Evolutionary conservation across 2,888 invertebrate genomes (phyloP).

Genomic region (Hirtodrosophila trivittata): DNA sequence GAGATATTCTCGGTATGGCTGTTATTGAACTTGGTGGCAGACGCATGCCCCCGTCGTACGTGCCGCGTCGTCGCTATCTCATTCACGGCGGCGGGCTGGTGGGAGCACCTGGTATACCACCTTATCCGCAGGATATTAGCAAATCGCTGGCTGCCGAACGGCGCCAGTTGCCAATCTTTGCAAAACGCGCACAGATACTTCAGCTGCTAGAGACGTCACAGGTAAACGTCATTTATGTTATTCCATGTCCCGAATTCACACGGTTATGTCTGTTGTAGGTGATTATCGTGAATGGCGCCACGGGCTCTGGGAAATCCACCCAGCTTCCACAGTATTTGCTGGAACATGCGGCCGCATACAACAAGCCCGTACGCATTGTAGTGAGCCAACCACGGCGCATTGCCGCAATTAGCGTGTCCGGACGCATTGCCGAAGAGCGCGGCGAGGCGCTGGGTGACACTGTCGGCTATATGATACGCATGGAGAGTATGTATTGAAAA

Average conservation of each 20-base stretch:
- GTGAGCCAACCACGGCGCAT: constrained; percentile 97
- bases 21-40: not conserved
- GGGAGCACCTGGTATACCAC: constrained; percentile 63
- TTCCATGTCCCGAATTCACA: too few species aligned
- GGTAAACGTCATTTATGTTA: constrained; percentile 58
- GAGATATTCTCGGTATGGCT: not conserved
- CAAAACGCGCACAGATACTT: constrained; percentile 59
- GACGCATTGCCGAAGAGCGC: constrained; percentile 91
- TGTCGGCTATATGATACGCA: constrained; percentile 95
- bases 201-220: constrained; percentile 59
- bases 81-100: constrained; percentile 34
- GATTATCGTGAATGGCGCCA: constrained; percentile 91
- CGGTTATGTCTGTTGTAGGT: constrained; percentile 84
- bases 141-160: constrained; percentile 54
- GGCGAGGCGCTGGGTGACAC: constrained; percentile 88
- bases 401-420: constrained; percentile 94
- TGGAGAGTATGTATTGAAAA: constrained; percentile 87
- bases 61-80: not conserved
- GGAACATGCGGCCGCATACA: constrained; percentile 87
- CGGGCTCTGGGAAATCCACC: constrained; percentile 97
- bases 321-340: constrained; percentile 97
- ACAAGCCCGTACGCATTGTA: constrained; percentile 90
- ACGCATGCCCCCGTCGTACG: not conserved
- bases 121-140: constrained; percentile 38
- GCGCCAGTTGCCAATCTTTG: constrained; percentile 69